A percentile compares a stretch with the other conserved stretches of the same genome.
Evolutionary conservation across 2,888 invertebrate species (phyloP).

Genomic region (Odontocerum albicorne): DNA sequence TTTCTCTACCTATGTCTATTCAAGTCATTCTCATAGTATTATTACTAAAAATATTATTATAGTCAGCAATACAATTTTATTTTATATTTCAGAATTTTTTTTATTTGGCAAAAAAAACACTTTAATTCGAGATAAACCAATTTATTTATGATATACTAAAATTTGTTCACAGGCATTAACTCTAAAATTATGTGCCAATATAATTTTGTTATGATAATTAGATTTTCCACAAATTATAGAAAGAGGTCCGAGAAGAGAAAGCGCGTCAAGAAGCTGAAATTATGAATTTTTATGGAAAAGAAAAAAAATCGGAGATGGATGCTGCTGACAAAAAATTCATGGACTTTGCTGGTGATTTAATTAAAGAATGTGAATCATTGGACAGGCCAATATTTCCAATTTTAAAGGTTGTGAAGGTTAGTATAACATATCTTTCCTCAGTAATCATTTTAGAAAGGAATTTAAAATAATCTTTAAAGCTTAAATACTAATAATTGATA

Average conservation of each 20-base stretch:
- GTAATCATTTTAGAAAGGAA: no score
- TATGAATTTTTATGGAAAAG: slow-evolving; percentile 26
- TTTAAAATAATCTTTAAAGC: no score
- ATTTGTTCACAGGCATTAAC: background rate
- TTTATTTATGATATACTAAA: background rate
- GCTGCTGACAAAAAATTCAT: slow-evolving; percentile 55
- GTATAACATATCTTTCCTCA: no score
- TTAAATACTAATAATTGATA: no score
- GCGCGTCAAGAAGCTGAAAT: slow-evolving; percentile 35
- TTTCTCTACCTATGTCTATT: no score
- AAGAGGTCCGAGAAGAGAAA: slow-evolving; percentile 38
- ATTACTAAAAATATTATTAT: no score
- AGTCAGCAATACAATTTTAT: no score
- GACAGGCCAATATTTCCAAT: slow-evolving; percentile 51
- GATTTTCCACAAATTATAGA: slow-evolving; percentile 14
- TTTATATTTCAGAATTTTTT: no score
- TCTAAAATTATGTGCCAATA: background rate
- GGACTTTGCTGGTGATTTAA: slow-evolving; percentile 51
- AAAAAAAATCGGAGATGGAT: slow-evolving; percentile 23
- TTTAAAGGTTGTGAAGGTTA: slow-evolving; percentile 50
- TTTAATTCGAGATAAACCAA: no score
- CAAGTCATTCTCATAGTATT: no score
- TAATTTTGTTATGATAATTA: slow-evolving; percentile 3
- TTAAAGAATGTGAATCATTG: slow-evolving; percentile 48
- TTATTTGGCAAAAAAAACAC: no score